Evolutionary conservation across 1,140 invertebrate species (phyloP), one percentile per base, ranked within the genome.

Genomic region (Psilanteris sp.): DNA sequence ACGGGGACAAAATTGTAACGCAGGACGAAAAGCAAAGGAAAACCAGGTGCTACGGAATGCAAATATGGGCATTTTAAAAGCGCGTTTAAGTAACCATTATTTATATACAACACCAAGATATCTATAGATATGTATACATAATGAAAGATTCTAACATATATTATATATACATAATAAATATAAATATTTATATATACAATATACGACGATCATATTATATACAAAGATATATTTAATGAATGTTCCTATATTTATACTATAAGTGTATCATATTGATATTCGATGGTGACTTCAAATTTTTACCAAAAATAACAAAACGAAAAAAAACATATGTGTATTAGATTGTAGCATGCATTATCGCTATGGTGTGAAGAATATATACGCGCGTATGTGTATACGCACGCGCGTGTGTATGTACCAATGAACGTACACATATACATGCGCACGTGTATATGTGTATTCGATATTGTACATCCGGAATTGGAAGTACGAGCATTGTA

Each of bases 231-330:
- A 88, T 88, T 87, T 87, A 87, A 87, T 88, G 82, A 87, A 88
- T 88, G 87, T 88, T 88, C 85, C 86, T 88, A 88, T 88, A 87
- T 87, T 88, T 88, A 83, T 88, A 87, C 82, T 82, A 77, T 85
- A 84, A 84, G 79, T 86, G 84, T 88, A 87, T 77, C 76, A 80
- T 85, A 87, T 85, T 79, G 74, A 86, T 87, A 87, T 87, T 88
- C 77, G 81, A 82, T 87, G 86, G 85, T 83, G 82, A 86, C 83
- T 87, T 87, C 78, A 86, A 80, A 80, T 87, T 88, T 88, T 85
- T 87, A 86, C 80, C 78, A 83, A 85, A 81, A 81, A 61, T 54
- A 46, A 59, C 78, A 79, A 75, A 46, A n/a, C n/a, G n/a, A 77
- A 79, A 71, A 70, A 79, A 52, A 48, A 11, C 13, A 79, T 83